These are phyloP conservation scores for Corvus cornix DNA, from an alignment of 2,113 vertebrate genomes.

Conservation along the genomic window DNA sequence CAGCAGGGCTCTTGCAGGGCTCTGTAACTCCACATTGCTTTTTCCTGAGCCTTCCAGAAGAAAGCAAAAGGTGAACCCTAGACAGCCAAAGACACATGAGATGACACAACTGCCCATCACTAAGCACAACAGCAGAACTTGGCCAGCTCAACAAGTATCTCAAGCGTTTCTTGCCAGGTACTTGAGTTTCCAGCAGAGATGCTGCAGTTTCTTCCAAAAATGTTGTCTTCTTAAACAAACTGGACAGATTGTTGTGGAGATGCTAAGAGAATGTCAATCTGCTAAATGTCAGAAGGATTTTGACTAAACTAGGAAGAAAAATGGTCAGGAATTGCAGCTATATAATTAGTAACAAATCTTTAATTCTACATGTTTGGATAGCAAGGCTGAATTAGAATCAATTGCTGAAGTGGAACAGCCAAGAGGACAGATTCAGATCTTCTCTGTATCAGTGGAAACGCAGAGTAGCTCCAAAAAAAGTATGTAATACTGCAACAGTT, in stretches of 20 bases:
- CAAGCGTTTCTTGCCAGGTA: conserved; percentile 10
- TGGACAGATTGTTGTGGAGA: conserved; percentile 50
- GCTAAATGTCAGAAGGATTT: conserved; percentile 56
- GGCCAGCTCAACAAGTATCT: conserved; percentile 31
- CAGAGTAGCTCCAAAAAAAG: background rate
- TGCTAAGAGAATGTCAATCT: conserved; percentile 54
- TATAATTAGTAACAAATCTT: conserved; percentile 34
- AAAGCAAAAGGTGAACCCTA: background rate
- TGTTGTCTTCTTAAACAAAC: conserved; percentile 47
- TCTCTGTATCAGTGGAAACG: background rate
- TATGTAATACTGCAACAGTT: background rate
- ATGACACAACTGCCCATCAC: background rate
- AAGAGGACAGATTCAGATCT: background rate
- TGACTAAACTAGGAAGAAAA: conserved; percentile 59
- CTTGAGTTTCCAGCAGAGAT: conserved; percentile 56
- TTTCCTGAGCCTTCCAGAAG: background rate
- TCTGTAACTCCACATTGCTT: background rate
- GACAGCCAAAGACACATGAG: background rate
- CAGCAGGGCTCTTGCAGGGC: background rate
- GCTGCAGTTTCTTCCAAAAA: conserved; percentile 51
- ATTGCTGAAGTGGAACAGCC: background rate
- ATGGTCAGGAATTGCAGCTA: conserved; percentile 4
- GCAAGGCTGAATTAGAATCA: conserved; percentile 19
- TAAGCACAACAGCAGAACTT: conserved; percentile 20
- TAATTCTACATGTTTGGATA: conserved; percentile 37